phyloP scores from a whole-genome alignment of 2,888 invertebrate species.

The Chromoteleia sp. region DNA sequence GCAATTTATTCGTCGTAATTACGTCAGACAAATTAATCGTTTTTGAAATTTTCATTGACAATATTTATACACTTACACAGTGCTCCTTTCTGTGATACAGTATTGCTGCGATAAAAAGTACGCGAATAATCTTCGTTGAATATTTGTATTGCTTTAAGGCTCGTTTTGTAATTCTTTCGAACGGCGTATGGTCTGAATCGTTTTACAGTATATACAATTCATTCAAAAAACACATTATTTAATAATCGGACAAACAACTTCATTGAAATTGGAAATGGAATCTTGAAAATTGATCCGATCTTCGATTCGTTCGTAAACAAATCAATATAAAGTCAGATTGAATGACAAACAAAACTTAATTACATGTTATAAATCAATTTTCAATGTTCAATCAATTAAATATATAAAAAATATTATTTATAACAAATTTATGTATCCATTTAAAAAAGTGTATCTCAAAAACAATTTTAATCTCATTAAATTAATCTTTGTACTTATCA shows the following conservation, averaged over 20 bases:
- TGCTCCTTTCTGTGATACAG: constrained; percentile 48
- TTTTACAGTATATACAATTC: constrained; percentile 26
- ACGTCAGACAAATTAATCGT: constrained; percentile 4
- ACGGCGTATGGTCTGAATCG: not conserved
- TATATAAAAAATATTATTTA: constrained; percentile 18
- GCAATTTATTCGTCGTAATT: constrained; percentile 34
- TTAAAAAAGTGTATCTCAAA: constrained; percentile 42
- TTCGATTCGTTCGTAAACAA: too few species aligned
- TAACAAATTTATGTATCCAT: not conserved
- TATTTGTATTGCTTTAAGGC: constrained; percentile 63
- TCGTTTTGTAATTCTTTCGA: constrained; percentile 33
- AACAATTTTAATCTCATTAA: constrained; percentile 63
- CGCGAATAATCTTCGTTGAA: constrained; percentile 55
- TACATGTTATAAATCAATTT: constrained; percentile 3
- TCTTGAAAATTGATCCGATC: constrained; percentile 7
- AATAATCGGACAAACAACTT: not conserved
- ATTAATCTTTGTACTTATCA: constrained; percentile 71
- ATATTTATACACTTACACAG: constrained; percentile 41
- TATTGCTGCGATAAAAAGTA: constrained; percentile 39
- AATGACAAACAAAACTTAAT: constrained; percentile 12
- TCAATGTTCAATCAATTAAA: constrained; percentile 27
- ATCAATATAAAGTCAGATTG: too few species aligned
- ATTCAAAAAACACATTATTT: not conserved
- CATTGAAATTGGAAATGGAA: not conserved
- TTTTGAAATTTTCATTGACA: constrained; percentile 39